Base-by-base conservation (phyloP, 2,797 vertebrate genomes). In the Parauchenoglanis punctatus region DNA sequence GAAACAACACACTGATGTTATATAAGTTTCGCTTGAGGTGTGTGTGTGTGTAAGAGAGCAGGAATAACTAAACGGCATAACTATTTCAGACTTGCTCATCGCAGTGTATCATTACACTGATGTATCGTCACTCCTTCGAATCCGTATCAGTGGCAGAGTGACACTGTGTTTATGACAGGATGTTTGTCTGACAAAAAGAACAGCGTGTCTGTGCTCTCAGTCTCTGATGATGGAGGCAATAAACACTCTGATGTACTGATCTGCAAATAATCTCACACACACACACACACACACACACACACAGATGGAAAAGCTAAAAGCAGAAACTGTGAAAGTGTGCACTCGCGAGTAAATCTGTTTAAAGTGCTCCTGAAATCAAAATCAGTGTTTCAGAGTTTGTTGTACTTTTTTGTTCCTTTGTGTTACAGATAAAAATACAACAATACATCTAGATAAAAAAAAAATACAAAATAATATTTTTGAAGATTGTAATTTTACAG, bases 161-260 rank as follows among this genome's bases (percentile, higher is more conserved):
- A 84, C 72, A 76, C 87, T 81, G 85, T 78, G 65, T 85, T 77
- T 72, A 72, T 80, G 59, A 72, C 23, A 61, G 87, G 86, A 87
- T 89, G 89, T 90, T 89, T 87, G 68, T 52, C 87, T 87, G 85
- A 87, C 73, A 80, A 89, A 85, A 80, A 86, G 89, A 77, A 91
- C 86, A 85, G 70, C 58, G 65, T 54, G 89, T 93, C 63, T 91
- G 91, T 88, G 49, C 65, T 70, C 80, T 89, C 58, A 81, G 84
- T 88, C 49, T 88, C 80, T 87, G 80, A 82, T 73, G 70, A 88
- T 78, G 80, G 63, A 83, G 76, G 82, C 87, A 87, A 87, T 88
- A 87, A 89, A 85, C 80, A 86, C 73, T 75, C 73, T 86, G 87
- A 87, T 85, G 46, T 85, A 85, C 85, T 89, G 86, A 85, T 89